These are phyloP conservation scores for Periophthalmus magnuspinnatus DNA, from an alignment of 2,797 vertebrate species.

Conservation along the genomic window DNA sequence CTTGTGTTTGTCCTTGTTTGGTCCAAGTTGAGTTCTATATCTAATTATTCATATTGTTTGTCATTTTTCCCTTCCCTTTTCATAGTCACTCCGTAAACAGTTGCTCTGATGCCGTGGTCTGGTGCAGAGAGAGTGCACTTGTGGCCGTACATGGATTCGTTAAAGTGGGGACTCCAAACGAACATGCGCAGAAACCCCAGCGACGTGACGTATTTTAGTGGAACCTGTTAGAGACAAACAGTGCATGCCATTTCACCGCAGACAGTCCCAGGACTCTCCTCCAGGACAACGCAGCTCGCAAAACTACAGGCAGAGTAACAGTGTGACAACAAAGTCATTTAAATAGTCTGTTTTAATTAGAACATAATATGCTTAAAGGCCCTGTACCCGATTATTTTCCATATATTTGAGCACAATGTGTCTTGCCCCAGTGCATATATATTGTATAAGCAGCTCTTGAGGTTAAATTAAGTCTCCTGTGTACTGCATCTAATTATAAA, in stretches of 20 bases:
- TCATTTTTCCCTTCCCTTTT: too few species aligned
- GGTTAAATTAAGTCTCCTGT: too few species aligned
- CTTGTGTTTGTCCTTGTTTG: neutral
- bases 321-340: neutral
- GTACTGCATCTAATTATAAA: too few species aligned
- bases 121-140: neutral
- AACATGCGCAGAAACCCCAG: conserved; percentile 57
- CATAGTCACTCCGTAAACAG: too few species aligned
- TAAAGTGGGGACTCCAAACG: conserved; percentile 72
- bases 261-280: conserved; percentile 35
- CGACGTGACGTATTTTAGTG: neutral
- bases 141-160: conserved; percentile 24
- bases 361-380: too few species aligned
- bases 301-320: neutral
- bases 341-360: neutral
- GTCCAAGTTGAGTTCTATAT: neutral
- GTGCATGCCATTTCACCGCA: conserved; percentile 73
- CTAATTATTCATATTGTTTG: neutral
- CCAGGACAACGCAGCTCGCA: conserved; percentile 2
- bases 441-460: too few species aligned
- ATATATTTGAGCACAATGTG: too few species aligned
- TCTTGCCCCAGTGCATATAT: too few species aligned
- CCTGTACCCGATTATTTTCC: too few species aligned
- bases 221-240: conserved; percentile 51
- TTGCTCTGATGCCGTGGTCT: neutral